These are phyloP conservation scores for Polypedilum pembai DNA, from an alignment of 1,140 invertebrate genomes.

Conservation along the genomic window DNA sequence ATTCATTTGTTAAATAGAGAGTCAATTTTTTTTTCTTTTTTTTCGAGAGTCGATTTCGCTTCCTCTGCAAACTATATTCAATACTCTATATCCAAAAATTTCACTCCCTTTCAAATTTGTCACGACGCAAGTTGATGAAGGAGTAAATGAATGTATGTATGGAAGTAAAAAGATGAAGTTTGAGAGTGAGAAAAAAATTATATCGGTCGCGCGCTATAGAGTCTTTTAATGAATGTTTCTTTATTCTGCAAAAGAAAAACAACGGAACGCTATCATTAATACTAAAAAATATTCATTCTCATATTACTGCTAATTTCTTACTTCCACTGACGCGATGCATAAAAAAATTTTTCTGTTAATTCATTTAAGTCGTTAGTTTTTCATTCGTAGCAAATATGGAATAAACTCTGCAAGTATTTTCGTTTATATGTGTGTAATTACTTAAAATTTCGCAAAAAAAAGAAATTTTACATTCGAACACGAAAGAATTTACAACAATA, in stretches of 20 bases:
- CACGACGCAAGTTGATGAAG: neutral
- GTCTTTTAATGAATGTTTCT: neutral
- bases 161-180: neutral
- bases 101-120: no score
- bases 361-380: slow-evolving; percentile 4
- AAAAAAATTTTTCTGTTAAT: neutral
- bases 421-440: neutral
- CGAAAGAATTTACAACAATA: neutral
- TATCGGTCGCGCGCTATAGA: neutral
- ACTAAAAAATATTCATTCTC: neutral
- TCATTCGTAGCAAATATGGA: neutral
- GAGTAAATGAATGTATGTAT: neutral
- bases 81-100: no score
- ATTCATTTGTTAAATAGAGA: neutral
- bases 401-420: neutral
- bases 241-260: neutral
- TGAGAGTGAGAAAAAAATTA: neutral
- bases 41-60: neutral
- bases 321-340: neutral
- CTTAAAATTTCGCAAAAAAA: neutral
- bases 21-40: neutral
- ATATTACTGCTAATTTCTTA: neutral
- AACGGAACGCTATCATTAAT: neutral
- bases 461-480: no score
- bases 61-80: no score